A percentile compares a stretch with the other conserved stretches of the same genome.
phyloP scores from a whole-genome alignment of 2,888 invertebrate genomes.

The Galerucella calmariensis region DNA sequence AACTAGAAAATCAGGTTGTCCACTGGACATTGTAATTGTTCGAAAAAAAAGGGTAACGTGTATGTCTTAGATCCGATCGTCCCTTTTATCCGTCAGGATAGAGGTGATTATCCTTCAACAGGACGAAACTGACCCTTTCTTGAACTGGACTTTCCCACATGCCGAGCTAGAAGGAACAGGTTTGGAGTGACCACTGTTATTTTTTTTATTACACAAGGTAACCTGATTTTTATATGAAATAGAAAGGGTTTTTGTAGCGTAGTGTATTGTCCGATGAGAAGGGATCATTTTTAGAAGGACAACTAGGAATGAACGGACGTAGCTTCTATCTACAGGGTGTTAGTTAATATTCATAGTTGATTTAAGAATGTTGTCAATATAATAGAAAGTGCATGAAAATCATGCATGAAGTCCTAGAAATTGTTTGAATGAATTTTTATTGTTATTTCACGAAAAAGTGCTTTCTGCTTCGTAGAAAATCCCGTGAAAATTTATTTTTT shows the following conservation, averaged over 20 bases:
- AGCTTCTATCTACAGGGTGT: conserved; percentile 12
- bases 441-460: too few relatives aligned
- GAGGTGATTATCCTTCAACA: conserved; percentile 41
- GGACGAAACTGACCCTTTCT: conserved; percentile 57
- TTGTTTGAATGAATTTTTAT: too few relatives aligned
- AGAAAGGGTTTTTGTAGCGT: conserved; percentile 39
- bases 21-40: conserved; percentile 60
- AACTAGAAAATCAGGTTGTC: conserved; percentile 63
- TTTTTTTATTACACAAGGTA: conserved; percentile 43
- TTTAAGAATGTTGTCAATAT: too few relatives aligned
- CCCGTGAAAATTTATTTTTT: too few relatives aligned
- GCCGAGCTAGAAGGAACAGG: conserved; percentile 54
- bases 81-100: conserved; percentile 37
- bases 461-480: too few relatives aligned
- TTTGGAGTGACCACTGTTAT: conserved; percentile 57
- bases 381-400: too few relatives aligned
- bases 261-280: conserved; percentile 36
- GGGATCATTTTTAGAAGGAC: conserved; percentile 35
- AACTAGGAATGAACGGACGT: conserved; percentile 6
- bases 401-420: too few relatives aligned
- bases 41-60: conserved; percentile 52
- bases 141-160: conserved; percentile 54
- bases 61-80: conserved; percentile 47
- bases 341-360: not conserved
- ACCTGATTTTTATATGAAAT: conserved; percentile 44